Percentiles rank a stretch among this genome's conserved stretches.
These are phyloP conservation scores for Hippocampus zosterae DNA, from an alignment of 2,113 vertebrate genomes.

Conservation along the genomic window DNA sequence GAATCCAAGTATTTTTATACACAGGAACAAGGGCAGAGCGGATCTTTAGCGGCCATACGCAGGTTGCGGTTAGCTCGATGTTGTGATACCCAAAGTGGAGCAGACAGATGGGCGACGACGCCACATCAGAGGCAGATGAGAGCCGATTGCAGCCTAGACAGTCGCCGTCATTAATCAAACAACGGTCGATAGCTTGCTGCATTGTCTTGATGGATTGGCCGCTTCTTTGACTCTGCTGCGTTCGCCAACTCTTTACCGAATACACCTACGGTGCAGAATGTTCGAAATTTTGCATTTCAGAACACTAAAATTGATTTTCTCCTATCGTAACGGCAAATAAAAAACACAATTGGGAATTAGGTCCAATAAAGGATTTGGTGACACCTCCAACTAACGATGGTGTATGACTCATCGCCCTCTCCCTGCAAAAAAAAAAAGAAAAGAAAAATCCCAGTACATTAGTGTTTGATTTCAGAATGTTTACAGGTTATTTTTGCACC, in stretches of 20 bases:
- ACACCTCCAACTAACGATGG: neutral
- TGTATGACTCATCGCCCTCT: no score
- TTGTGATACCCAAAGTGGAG: slow-evolving; percentile 60
- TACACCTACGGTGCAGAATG: slow-evolving; percentile 7
- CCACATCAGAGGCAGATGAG: slow-evolving; percentile 59
- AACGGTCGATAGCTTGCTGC: slow-evolving; percentile 50
- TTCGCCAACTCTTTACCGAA: neutral
- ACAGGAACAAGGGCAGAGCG: slow-evolving; percentile 60
- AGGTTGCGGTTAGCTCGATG: slow-evolving; percentile 49
- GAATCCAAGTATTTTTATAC: slow-evolving; percentile 67
- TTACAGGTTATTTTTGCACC: no score
- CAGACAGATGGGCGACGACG: slow-evolving; percentile 57
- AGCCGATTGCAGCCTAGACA: slow-evolving; percentile 49
- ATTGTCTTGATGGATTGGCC: slow-evolving; percentile 34
- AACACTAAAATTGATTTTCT: neutral
- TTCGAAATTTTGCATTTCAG: neutral
- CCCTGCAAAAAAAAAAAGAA: no score
- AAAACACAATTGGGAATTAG: neutral
- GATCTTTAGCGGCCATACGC: slow-evolving; percentile 51
- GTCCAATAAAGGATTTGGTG: slow-evolving; percentile 1
- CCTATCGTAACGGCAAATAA: neutral
- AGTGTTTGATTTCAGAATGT: no score
- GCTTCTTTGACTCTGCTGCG: neutral
- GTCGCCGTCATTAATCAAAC: slow-evolving; percentile 61
- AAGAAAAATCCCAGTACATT: no score